A percentile compares a stretch with the other conserved stretches of the same genome.
Conservation (phyloP, 2,888 invertebrate genomes). For the Aphelenchoides bicaudatus region DNA sequence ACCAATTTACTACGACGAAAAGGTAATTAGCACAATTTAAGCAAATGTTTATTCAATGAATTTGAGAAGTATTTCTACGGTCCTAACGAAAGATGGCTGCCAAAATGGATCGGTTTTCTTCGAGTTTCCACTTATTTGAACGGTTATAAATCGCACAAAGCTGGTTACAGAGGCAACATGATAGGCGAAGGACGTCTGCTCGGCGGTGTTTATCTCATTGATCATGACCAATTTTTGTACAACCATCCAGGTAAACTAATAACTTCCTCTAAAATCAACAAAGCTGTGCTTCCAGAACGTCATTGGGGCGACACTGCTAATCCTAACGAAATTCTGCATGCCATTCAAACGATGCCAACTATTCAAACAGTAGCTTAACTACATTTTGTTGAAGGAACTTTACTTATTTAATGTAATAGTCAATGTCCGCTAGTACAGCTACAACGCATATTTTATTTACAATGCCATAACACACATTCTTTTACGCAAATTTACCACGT, state of each 20-base stretch:
- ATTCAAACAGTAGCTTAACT: conserved; percentile 13
- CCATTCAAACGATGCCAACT: conserved; percentile 28
- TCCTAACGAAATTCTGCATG: conserved; percentile 42
- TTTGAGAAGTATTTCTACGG: conserved; percentile 37
- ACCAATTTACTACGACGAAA: conserved; percentile 62
- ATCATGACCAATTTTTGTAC: conserved; percentile 58
- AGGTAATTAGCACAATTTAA: conserved; percentile 49
- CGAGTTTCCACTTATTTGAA: conserved; percentile 61
- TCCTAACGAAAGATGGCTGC: conserved; percentile 61
- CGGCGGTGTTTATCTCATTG: conserved; percentile 61
- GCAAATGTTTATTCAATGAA: background rate
- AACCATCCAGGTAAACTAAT: too few relatives aligned
- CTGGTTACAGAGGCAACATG: conserved; percentile 36
- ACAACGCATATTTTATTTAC: too few relatives aligned
- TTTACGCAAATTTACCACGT: too few relatives aligned
- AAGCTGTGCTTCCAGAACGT: too few relatives aligned
- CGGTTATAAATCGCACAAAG: conserved; percentile 34
- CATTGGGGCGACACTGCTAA: conserved; percentile 63
- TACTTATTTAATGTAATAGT: too few relatives aligned
- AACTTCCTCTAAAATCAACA: too few relatives aligned
- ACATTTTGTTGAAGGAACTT: too few relatives aligned
- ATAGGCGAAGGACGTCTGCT: conserved; percentile 61
- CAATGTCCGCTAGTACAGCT: too few relatives aligned
- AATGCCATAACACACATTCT: too few relatives aligned
- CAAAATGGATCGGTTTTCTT: conserved; percentile 61